Evolutionary conservation across 2,888 invertebrate species (phyloP).

Genomic region (Patella depressa): DNA sequence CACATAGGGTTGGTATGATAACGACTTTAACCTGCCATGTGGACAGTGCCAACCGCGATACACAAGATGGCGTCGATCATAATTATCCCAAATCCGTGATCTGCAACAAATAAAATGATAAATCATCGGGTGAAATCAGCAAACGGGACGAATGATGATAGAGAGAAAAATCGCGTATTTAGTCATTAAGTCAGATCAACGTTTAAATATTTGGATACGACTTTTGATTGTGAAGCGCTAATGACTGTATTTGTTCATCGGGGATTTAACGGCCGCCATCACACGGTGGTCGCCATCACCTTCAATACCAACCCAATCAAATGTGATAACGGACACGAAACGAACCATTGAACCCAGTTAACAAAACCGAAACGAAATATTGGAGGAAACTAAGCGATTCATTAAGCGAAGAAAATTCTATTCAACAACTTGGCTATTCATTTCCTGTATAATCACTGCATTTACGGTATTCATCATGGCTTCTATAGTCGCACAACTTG

Average conservation of each 20-base stretch:
- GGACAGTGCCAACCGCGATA: too few species aligned
- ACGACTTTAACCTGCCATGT: too few species aligned
- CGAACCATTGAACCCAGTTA: background rate
- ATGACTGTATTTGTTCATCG: background rate
- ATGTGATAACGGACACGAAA: background rate
- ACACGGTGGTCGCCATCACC: background rate
- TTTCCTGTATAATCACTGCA: background rate
- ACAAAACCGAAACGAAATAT: slow-evolving; percentile 3
- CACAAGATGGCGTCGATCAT: too few species aligned
- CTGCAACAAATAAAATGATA: too few species aligned
- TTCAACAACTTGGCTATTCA: background rate
- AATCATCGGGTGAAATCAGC: too few species aligned
- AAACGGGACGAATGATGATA: background rate
- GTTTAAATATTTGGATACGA: background rate
- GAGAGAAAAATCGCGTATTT: background rate
- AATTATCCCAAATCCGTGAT: too few species aligned
- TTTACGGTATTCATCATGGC: background rate
- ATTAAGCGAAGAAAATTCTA: slow-evolving; percentile 3
- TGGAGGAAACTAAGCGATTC: slow-evolving; percentile 6
- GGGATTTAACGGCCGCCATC: background rate
- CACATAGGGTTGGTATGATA: too few species aligned
- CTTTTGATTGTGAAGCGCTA: background rate
- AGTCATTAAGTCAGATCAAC: background rate
- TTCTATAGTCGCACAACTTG: too few species aligned
- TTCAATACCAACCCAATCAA: slow-evolving; percentile 3